Evolutionary conservation across 2,113 vertebrate genomes (phyloP), one percentile per base, ranked within the genome.

Genomic region (Chaenogobius annularis): DNA sequence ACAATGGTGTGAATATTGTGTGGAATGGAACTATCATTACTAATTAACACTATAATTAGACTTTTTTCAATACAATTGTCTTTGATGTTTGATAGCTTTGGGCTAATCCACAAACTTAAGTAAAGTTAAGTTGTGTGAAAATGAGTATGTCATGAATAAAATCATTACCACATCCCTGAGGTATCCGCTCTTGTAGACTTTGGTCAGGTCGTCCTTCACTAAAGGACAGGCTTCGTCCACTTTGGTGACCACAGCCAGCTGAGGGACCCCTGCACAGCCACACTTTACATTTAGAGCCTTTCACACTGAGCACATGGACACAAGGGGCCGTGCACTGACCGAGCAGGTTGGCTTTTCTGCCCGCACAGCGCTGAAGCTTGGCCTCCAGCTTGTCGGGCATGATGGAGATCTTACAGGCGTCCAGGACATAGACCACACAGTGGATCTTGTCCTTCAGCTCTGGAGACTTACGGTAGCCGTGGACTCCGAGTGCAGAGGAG

Each of bases 381-480:
- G n/a, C n/a, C n/a, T n/a, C n/a, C n/a, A n/a, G n/a, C n/a, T n/a
- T n/a, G n/a, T n/a, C n/a, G n/a, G n/a, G n/a, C n/a, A n/a, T n/a
- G n/a, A n/a, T n/a, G 26, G 26, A 94, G 63, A 91, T 63, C 86
- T 93, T 94, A 74, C 72, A 80, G 83, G 84, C 75, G 46, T 91
- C 91, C 0, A 88, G 61, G 58, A 91, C 81, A 0, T 85, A 92
- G 12, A 44, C 82, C 66, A 92, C 88, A 72, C 87, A 87, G 70
- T 92, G 88, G 63, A 92, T 68, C 79, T 79, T 71, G 35, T 86
- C 79, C 31, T 75, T 68, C 19, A 84, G 61, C 0, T 0, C 19
- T 23, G 86, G 79, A 72, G 58, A 26, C 68, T 66, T 31, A 0
- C 2, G 68, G 22, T 75, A 84, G 13, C 74, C 46, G 0, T 13